A percentile compares a stretch with the other conserved stretches of the same genome.
These are phyloP conservation scores for Hydropotes inermis DNA, from an alignment of 2,113 vertebrate species.

Conservation along the genomic window DNA sequence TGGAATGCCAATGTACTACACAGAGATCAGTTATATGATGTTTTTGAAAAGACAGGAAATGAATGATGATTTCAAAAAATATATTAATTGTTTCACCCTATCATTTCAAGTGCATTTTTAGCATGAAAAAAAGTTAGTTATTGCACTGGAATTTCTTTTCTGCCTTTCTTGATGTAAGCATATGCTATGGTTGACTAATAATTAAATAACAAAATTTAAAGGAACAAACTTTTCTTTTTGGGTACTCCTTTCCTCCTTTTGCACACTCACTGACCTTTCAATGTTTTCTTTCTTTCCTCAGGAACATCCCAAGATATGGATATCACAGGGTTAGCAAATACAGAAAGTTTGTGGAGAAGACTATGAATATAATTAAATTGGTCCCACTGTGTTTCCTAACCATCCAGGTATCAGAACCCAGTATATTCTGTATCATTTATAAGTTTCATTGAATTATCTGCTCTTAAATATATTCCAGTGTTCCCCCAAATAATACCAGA, in stretches of 20 bases:
- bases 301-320: background rate
- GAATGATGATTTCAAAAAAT: background rate
- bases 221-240: background rate
- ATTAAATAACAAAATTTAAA: background rate
- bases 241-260: background rate
- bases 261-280: background rate
- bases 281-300: background rate
- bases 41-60: background rate
- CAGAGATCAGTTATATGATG: accelerated
- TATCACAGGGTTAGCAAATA: background rate
- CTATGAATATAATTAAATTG: background rate
- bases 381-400: background rate
- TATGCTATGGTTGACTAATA: background rate
- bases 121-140: background rate
- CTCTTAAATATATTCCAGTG: background rate
- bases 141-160: background rate
- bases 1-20: background rate
- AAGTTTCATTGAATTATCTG: background rate
- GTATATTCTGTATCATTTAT: background rate
- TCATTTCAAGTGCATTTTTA: background rate
- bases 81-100: background rate
- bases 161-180: background rate
- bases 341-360: background rate
- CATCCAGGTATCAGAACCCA: background rate
- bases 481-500: background rate